Base-by-base conservation (phyloP, 2,888 invertebrate genomes). In the Orthonychiurus folsomi region DNA sequence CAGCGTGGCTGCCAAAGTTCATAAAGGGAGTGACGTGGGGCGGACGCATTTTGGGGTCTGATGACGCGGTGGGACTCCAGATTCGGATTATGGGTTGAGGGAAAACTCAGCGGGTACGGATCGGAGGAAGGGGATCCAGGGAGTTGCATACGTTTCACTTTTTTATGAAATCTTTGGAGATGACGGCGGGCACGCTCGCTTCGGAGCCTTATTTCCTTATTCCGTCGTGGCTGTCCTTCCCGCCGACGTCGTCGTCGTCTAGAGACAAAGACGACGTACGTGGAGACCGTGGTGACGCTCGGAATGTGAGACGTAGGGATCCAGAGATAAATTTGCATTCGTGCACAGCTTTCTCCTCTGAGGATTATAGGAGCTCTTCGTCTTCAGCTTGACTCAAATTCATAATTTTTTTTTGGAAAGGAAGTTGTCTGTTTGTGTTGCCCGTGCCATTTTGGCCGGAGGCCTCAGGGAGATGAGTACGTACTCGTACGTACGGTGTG, bases 311-410 rank as follows among this genome's bases (percentile, higher is more conserved):
- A 58, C 58, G 57, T 59, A 63, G 63, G 59, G 63, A 61, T 15
- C 37, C 9, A 37, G 37, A 37, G 37, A 37, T 37, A 37, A 37
- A 37, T 64, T 64, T 67, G 64, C 61, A 67, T 64, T 60, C 63
- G 63, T 64, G 66, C 61, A 64, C 50, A 62, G 57, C 61, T 61
- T 66, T 64, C 55, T 61, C 63, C 61, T 64, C 55, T 23, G 64
- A 64, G 62, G 66, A 67, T 67, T 64, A 64, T 59, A 50, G 53
- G 21, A 21, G 25, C 58, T n/a, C 37, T 37, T 37, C 15, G 9
- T 15, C 15, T 15, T 50, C 62, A 50, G 26, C 59, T 59, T 52
- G 61, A 55, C 37, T 59, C 59, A 61, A 61, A 64, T 61, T 64
- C 64, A 64, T 61, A 64, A 64, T 64, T 64, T 64, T 64, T 64